A percentile compares a stretch with the other conserved stretches of the same genome.
Evolutionary conservation across 2,113 vertebrate species (phyloP).

Genomic region (Phainopepla nitens): DNA sequence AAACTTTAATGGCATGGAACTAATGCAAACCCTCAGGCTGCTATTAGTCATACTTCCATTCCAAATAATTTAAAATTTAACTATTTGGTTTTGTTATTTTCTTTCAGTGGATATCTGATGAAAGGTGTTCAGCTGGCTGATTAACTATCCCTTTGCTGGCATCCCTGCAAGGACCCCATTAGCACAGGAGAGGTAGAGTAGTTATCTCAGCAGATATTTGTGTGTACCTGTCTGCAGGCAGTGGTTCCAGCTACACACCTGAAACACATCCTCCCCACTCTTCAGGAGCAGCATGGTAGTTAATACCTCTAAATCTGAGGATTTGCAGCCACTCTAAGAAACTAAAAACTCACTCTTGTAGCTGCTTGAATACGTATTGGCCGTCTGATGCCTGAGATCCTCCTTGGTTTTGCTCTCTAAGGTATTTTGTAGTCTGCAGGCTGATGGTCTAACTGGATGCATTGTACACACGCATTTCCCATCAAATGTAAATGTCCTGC

Average conservation of each 20-base stretch:
- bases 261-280: neutral
- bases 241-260: neutral
- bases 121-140: neutral
- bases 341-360: neutral
- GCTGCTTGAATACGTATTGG: neutral
- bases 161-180: fast-evolving
- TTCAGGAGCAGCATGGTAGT: neutral
- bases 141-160: neutral
- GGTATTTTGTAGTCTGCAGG: neutral
- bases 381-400: neutral
- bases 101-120: neutral
- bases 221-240: neutral
- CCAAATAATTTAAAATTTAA: neutral
- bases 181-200: neutral
- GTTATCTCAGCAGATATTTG: neutral
- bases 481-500: neutral
- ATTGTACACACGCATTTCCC: neutral
- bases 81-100: neutral
- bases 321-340: neutral
- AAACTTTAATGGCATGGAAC: neutral
- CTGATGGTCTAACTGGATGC: neutral
- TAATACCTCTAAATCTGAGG: neutral
- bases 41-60: neutral
- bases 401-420: neutral
- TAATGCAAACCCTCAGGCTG: neutral